Conservation (phyloP, 2,797 vertebrate genomes). For the Crocidura indochinensis region DNA sequence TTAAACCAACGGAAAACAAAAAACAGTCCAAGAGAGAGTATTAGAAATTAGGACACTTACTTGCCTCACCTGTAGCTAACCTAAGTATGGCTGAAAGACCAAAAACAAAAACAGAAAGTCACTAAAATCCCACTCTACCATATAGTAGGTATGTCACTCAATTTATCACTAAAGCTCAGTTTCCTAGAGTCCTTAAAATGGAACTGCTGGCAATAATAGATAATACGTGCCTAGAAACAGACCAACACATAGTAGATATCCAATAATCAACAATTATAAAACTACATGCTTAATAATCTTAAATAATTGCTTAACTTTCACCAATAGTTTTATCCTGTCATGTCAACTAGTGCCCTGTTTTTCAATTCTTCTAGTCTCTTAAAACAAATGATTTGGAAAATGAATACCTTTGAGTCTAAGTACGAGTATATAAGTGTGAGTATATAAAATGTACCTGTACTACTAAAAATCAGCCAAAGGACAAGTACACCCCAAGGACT, state of each 20-base stretch:
- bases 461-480: conserved; percentile 52
- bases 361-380: conserved; percentile 62
- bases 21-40: no score
- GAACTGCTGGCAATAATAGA: neutral
- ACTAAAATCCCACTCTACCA: conserved; percentile 29
- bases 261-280: conserved; percentile 25
- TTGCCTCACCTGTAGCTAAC: no score
- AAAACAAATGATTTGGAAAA: conserved; percentile 81
- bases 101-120: neutral
- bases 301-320: conserved; percentile 46
- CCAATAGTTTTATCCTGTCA: conserved; percentile 47
- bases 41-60: no score
- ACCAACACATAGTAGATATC: neutral
- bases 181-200: conserved; percentile 46
- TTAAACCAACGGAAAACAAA: no score
- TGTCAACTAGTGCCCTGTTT: conserved; percentile 61
- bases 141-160: neutral
- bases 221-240: neutral
- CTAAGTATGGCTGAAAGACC: no score
- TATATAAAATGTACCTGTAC: conserved; percentile 33
- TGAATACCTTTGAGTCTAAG: conserved; percentile 73
- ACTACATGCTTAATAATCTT: conserved; percentile 25
- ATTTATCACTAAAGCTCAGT: conserved; percentile 13
- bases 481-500: neutral
- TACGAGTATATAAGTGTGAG: neutral